Evolutionary conservation across 2,113 vertebrate species (phyloP).

Genomic region (Antennarius striatus): DNA sequence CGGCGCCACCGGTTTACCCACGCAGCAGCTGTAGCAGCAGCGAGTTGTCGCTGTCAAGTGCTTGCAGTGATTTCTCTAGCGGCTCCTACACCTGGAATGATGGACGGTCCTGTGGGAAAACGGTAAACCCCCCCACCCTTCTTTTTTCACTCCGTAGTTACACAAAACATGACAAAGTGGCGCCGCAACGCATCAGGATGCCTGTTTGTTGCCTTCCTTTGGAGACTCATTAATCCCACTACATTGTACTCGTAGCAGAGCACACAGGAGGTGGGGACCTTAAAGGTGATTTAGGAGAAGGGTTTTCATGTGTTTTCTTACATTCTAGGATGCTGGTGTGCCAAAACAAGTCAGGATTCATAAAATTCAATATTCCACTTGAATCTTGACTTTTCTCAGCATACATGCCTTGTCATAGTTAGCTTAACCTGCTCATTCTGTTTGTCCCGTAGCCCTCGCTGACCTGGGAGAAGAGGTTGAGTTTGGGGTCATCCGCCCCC

Average conservation of each 20-base stretch:
- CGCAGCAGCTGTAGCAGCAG: slow-evolving; percentile 92
- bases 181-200: slow-evolving; percentile 4
- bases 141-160: background rate
- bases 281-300: background rate
- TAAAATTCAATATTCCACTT: too few species aligned
- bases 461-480: slow-evolving; percentile 89
- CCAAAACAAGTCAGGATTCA: too few species aligned
- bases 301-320: too few species aligned
- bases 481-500: slow-evolving; percentile 85
- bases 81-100: slow-evolving; percentile 91
- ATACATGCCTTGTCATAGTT: too few species aligned
- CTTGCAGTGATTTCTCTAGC: slow-evolving; percentile 94
- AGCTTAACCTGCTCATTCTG: background rate
- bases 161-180: background rate
- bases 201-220: background rate
- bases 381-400: too few species aligned
- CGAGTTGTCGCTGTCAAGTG: slow-evolving; percentile 90
- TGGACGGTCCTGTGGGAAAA: slow-evolving; percentile 82
- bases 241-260: too few species aligned
- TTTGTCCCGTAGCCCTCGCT: slow-evolving; percentile 76
- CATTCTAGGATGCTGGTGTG: too few species aligned
- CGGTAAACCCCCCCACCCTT: slow-evolving; percentile 72
- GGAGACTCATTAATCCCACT: background rate
- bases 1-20: slow-evolving; percentile 77
- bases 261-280: background rate